phyloP scores from a whole-genome alignment of 2,888 invertebrate genomes.

The Zygogramma bicolorata region DNA sequence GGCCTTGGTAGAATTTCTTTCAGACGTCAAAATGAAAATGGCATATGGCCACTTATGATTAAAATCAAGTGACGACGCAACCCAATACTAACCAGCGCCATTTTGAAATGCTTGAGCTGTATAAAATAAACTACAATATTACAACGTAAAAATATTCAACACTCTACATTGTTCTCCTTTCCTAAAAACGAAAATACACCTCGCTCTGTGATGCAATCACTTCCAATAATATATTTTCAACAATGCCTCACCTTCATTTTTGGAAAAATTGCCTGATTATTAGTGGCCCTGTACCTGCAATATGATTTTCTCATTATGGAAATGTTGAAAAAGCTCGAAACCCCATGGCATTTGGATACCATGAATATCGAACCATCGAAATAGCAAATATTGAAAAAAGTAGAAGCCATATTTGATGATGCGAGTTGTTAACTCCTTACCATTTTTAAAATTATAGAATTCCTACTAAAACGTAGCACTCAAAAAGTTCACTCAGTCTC shows the following conservation, averaged over 20 bases:
- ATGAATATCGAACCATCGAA: not conserved
- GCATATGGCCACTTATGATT: not conserved
- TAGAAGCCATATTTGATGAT: slow-evolving; percentile 9
- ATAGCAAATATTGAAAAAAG: slow-evolving; percentile 6
- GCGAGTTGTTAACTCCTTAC: slow-evolving; percentile 4
- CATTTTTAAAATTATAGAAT: not conserved
- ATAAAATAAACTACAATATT: not conserved
- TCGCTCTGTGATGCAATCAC: not conserved
- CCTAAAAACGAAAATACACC: not conserved
- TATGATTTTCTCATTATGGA: not conserved
- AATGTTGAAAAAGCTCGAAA: not conserved
- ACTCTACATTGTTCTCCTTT: not conserved
- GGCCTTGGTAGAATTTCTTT: not conserved
- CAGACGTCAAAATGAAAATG: not conserved
- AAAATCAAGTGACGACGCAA: not conserved
- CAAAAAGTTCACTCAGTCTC: slow-evolving; percentile 2
- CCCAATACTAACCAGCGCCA: not conserved
- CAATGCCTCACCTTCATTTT: not conserved
- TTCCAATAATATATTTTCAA: not conserved
- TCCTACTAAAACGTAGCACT: slow-evolving; percentile 8
- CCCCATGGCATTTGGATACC: not conserved
- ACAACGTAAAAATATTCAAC: not conserved
- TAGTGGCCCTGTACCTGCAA: not conserved
- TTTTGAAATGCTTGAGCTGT: not conserved
- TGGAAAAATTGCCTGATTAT: not conserved